phyloP scores from a whole-genome alignment of 2,113 vertebrate species.

The Xiphorhynchus elegans region DNA sequence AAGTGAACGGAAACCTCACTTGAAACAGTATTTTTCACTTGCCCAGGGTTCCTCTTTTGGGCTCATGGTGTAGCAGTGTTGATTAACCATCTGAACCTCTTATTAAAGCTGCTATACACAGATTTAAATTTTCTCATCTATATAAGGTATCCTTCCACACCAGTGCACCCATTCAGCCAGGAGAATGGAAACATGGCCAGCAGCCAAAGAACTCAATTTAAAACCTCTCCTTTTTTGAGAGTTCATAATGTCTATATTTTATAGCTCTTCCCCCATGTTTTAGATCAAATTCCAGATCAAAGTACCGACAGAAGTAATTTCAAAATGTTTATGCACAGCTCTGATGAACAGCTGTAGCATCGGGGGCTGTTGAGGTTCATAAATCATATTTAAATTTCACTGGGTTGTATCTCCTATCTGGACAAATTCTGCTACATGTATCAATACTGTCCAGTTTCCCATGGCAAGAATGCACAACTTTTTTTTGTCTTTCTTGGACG shows the following conservation, averaged over 20 bases:
- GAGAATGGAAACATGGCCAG: slow-evolving; percentile 54
- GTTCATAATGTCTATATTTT: not conserved
- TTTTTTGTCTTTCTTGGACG: not conserved
- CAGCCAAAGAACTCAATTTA: slow-evolving; percentile 15
- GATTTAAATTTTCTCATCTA: slow-evolving; percentile 38
- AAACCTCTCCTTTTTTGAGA: slow-evolving; percentile 1
- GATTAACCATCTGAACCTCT: not conserved
- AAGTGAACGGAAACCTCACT: not conserved
- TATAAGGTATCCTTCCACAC: slow-evolving; percentile 45
- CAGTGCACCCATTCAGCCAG: not conserved
- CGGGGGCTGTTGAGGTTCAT: not conserved
- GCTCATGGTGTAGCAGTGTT: not conserved
- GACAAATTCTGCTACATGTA: not conserved
- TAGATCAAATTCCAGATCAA: slow-evolving; percentile 21
- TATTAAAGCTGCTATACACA: not conserved
- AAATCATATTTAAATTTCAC: not conserved
- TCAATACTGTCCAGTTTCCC: not conserved
- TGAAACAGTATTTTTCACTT: not conserved
- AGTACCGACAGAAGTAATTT: not conserved
- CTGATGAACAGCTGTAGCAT: not conserved
- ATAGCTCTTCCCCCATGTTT: not conserved
- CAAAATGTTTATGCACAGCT: not conserved
- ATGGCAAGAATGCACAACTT: not conserved
- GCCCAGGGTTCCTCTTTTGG: not conserved
- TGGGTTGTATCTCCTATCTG: not conserved